Conservation (phyloP, 1,140 invertebrate species). For the Drosophila tsacasi region DNA sequence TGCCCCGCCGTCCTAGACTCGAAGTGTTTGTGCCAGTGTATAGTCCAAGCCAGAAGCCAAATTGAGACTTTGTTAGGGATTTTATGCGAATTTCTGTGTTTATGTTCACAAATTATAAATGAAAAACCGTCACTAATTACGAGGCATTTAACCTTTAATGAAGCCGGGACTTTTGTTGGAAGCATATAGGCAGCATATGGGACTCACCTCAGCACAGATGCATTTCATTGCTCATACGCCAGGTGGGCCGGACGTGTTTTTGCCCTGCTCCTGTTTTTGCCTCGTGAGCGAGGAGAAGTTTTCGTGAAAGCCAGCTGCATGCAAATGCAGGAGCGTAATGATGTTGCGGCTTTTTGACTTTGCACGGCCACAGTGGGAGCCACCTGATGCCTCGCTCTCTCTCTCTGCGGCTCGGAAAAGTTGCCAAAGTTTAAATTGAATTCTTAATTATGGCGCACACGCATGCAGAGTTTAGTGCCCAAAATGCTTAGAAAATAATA, state of each 20-base stretch:
- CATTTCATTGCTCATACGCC: constrained; percentile 45
- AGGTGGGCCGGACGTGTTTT: constrained; percentile 30
- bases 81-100: background rate
- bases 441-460: constrained; percentile 56
- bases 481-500: constrained; percentile 45
- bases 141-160: constrained; percentile 18
- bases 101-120: background rate
- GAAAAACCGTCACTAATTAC: constrained; percentile 12
- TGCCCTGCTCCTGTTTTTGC: constrained; percentile 2
- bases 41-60: background rate
- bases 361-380: constrained; percentile 49
- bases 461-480: no score
- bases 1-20: background rate
- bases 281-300: constrained; percentile 25
- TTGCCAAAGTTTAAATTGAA: constrained; percentile 64
- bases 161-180: background rate
- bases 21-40: background rate
- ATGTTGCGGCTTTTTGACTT: constrained; percentile 64
- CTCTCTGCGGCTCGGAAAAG: constrained; percentile 8
- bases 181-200: constrained; percentile 20
- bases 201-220: constrained; percentile 20
- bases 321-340: constrained; percentile 54
- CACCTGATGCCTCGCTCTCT: constrained; percentile 37
- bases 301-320: constrained; percentile 33
- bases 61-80: background rate